Evolutionary conservation across 2,797 vertebrate species (phyloP).

Genomic region (Perodicticus potto): DNA sequence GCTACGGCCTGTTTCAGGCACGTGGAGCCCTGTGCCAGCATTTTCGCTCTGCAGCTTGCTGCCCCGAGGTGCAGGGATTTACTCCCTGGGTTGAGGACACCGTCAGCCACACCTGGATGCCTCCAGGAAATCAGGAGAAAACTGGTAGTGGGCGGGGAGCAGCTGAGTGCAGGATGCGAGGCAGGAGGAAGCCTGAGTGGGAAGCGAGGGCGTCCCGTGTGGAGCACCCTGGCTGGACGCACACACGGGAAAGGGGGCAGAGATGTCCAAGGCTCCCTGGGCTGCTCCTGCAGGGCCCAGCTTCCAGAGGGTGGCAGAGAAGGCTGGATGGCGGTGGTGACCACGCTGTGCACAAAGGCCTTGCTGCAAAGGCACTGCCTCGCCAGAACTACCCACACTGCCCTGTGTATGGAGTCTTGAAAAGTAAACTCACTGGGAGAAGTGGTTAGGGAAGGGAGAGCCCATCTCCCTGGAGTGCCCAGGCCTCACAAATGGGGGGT

Average conservation of each 20-base stretch:
- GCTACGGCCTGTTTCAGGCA: background rate
- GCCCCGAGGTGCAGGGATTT: background rate
- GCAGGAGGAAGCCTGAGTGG: background rate
- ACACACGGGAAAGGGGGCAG: background rate
- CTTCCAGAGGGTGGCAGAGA: background rate
- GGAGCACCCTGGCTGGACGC: background rate
- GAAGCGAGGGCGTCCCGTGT: background rate
- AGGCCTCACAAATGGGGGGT: fast-evolving
- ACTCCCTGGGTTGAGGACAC: background rate
- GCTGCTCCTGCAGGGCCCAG: slow-evolving; percentile 33
- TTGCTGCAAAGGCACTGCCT: background rate
- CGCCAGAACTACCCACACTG: fast-evolving
- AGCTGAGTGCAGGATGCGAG: background rate
- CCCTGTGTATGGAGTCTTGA: background rate
- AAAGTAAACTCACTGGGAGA: background rate
- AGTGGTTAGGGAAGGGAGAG: background rate
- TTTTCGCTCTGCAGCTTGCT: fast-evolving
- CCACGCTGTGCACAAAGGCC: background rate
- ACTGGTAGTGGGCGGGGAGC: background rate
- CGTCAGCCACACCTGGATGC: slow-evolving; percentile 44
- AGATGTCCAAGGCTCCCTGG: background rate
- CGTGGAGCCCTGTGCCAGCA: fast-evolving
- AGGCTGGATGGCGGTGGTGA: background rate
- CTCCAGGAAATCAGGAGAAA: background rate
- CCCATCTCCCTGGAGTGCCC: background rate